Evolutionary conservation across 2,888 invertebrate genomes (phyloP).

Genomic region (Hofmannophila pseudospretella): DNA sequence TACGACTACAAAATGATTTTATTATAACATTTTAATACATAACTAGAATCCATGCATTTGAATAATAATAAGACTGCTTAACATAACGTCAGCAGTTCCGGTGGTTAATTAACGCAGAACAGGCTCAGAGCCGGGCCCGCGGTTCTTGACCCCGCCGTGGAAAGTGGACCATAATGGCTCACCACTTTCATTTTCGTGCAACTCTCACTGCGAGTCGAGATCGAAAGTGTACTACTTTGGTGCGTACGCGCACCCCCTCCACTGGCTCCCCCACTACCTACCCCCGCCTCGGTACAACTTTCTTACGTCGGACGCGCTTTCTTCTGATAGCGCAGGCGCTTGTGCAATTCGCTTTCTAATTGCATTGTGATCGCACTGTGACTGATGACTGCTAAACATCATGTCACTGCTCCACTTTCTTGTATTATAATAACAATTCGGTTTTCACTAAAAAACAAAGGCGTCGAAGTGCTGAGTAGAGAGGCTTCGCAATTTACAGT

Average conservation of each 20-base stretch:
- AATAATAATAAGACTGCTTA: conserved; percentile 9
- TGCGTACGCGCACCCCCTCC: conserved; percentile 61
- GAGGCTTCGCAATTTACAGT: no score
- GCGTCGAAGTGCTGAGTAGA: neutral
- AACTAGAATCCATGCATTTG: conserved; percentile 6
- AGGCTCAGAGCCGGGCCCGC: conserved; percentile 46
- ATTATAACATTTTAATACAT: conserved; percentile 3
- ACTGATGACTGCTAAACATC: conserved; percentile 53
- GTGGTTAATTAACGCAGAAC: conserved; percentile 46
- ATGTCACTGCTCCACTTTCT: conserved; percentile 59
- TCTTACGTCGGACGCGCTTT: conserved; percentile 69
- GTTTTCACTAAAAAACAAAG: conserved; percentile 3
- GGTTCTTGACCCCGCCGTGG: conserved; percentile 69
- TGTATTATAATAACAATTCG: conserved; percentile 16
- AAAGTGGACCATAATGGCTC: conserved; percentile 75
- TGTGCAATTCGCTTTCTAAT: conserved; percentile 76
- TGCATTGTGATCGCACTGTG: conserved; percentile 69
- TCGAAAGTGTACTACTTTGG: conserved; percentile 75
- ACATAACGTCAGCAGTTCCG: conserved; percentile 20
- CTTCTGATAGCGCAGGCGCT: conserved; percentile 58
- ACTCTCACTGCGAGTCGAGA: conserved; percentile 75
- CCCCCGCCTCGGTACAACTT: conserved; percentile 49
- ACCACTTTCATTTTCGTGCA: conserved; percentile 81
- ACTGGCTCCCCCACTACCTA: conserved; percentile 24
- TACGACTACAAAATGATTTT: conserved; percentile 4